Evolutionary conservation across 2,113 vertebrate genomes (phyloP).

Genomic region (Antidorcas marsupialis): DNA sequence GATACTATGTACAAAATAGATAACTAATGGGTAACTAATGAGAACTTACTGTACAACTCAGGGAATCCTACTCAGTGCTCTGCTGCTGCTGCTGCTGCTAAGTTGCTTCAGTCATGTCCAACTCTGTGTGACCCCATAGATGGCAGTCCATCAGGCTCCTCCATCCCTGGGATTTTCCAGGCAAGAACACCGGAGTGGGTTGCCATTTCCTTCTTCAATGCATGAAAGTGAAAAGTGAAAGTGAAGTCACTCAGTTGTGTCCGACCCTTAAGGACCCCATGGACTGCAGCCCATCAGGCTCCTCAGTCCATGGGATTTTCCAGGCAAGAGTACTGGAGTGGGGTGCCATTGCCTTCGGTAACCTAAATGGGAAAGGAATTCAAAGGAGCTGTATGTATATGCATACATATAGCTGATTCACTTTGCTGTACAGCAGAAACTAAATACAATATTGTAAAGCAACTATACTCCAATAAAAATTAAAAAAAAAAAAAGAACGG

Average conservation of each 20-base stretch:
- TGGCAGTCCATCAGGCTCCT: too few species aligned
- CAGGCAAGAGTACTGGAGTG: too few species aligned
- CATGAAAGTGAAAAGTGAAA: too few species aligned
- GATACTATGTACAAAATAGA: not conserved
- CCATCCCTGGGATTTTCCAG: too few species aligned
- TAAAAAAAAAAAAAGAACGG: not conserved
- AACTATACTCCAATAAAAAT: not conserved
- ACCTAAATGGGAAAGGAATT: not conserved
- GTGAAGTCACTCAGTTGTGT: too few species aligned
- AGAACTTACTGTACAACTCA: not conserved
- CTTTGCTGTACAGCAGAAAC: not conserved
- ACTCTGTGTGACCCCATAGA: too few species aligned
- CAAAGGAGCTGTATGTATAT: not conserved
- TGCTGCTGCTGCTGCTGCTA: too few species aligned
- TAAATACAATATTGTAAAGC: not conserved
- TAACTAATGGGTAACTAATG: not conserved
- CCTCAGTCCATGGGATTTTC: too few species aligned
- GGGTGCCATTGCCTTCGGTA: not conserved
- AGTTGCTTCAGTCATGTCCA: fast-evolving
- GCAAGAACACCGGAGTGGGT: too few species aligned
- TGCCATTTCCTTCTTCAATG: too few species aligned
- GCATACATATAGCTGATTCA: not conserved
- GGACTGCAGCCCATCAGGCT: too few species aligned
- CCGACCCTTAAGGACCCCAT: too few species aligned
- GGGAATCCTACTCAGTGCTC: not conserved